A percentile compares a stretch with the other conserved stretches of the same genome.
Conservation (phyloP, 2,113 vertebrate genomes). For the Sinocyclocheilus rhinocerous region DNA sequence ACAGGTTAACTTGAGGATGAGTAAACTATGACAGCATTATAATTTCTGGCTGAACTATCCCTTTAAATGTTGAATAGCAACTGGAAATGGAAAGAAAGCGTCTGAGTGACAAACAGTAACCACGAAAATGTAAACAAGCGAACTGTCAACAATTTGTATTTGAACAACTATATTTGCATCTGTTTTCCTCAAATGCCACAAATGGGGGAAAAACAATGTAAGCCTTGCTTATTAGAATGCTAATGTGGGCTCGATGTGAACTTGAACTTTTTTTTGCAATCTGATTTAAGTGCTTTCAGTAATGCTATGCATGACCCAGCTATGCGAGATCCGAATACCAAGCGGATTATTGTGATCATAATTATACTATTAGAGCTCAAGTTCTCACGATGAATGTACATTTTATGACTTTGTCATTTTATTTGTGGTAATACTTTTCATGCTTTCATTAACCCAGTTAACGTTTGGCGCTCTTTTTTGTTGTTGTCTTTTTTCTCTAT, state of each 20-base stretch:
- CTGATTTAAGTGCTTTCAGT: constrained; percentile 12
- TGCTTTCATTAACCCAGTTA: neutral
- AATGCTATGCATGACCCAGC: constrained; percentile 14
- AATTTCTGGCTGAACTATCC: no score
- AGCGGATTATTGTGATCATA: neutral
- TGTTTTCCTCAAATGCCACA: neutral
- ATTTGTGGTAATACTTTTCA: neutral
- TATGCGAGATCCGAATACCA: neutral
- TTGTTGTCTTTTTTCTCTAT: no score
- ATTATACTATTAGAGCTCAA: neutral
- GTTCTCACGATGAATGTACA: neutral
- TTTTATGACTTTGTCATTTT: neutral
- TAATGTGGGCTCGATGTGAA: neutral
- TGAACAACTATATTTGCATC: no score
- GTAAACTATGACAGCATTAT: no score
- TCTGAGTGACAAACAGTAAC: no score
- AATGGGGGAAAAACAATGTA: neutral
- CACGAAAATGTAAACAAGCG: no score
- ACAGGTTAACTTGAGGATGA: no score
- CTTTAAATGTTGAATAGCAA: no score
- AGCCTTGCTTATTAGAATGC: neutral
- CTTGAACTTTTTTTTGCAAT: no score
- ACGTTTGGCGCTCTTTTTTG: no score
- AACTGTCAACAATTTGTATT: no score
- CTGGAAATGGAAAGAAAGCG: no score